These are phyloP conservation scores for Liopterus haemorrhoidalis DNA, from an alignment of 2,888 invertebrate genomes.

Conservation along the genomic window DNA sequence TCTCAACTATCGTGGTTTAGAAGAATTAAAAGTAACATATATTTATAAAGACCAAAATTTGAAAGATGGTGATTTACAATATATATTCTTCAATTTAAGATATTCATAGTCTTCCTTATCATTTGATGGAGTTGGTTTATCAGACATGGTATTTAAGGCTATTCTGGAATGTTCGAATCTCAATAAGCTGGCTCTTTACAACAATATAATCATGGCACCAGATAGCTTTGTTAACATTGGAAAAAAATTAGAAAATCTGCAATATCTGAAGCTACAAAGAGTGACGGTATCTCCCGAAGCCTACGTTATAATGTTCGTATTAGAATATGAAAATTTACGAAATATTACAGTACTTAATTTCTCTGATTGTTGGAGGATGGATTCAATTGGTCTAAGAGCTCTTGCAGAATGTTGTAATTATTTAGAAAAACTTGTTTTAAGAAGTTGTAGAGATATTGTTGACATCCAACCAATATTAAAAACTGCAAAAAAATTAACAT, in stretches of 20 bases:
- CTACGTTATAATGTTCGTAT: conserved; percentile 26
- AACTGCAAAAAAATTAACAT: too few relatives aligned
- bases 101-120: conserved; percentile 29
- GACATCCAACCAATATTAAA: too few relatives aligned
- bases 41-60: conserved; percentile 28
- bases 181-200: conserved; percentile 30
- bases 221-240: conserved; percentile 31
- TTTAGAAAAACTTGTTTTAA: conserved; percentile 30
- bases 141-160: conserved; percentile 31
- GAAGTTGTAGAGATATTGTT: conserved; percentile 34
- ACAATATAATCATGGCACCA: conserved; percentile 32
- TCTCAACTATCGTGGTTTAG: conserved; percentile 32
- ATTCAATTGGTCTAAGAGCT: conserved; percentile 25
- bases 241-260: conserved; percentile 29
- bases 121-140: conserved; percentile 31
- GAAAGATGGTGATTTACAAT: conserved; percentile 33
- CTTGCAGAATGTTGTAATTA: conserved; percentile 31
- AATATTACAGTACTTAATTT: conserved; percentile 33
- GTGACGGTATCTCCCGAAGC: conserved; percentile 31
- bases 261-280: conserved; percentile 33
- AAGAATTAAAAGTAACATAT: conserved; percentile 33
- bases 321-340: conserved; percentile 25
- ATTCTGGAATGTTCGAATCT: conserved; percentile 32
- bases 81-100: conserved; percentile 31
- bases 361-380: conserved; percentile 31